A percentile compares a stretch with the other conserved stretches of the same genome.
phyloP scores from a whole-genome alignment of 2,113 vertebrate species.

The Clarias batrachus region DNA sequence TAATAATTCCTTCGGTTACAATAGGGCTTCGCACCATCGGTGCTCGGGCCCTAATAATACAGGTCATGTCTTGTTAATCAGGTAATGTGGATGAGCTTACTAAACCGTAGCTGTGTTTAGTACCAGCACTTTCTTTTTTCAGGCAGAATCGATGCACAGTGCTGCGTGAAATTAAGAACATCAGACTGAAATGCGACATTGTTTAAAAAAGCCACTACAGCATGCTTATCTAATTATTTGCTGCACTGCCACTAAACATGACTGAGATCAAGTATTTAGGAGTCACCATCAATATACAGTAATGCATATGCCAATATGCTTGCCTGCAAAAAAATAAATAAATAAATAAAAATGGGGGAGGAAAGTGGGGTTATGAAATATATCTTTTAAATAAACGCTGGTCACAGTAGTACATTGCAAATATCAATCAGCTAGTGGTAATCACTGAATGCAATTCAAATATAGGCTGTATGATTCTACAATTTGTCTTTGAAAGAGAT shows the following conservation, averaged over 20 bases:
- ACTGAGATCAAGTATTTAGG: conserved; percentile 15
- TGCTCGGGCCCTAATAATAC: too few relatives aligned
- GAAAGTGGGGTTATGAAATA: neutral
- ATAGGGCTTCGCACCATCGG: too few relatives aligned
- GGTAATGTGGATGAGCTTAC: neutral
- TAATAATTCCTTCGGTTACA: too few relatives aligned
- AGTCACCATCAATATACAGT: neutral
- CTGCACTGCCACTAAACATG: conserved; percentile 8
- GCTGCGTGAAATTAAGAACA: neutral
- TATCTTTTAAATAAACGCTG: neutral
- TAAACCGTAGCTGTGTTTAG: neutral
- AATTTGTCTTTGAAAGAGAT: neutral
- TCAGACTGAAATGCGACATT: neutral
- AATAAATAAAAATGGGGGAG: neutral
- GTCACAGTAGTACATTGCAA: neutral
- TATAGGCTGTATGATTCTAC: neutral
- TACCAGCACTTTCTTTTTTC: neutral
- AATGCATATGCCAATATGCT: neutral
- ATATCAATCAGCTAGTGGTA: neutral
- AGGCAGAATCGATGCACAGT: neutral
- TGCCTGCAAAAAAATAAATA: neutral
- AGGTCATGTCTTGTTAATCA: neutral
- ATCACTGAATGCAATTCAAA: neutral
- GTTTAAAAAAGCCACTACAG: neutral
- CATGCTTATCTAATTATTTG: neutral